phyloP scores from a whole-genome alignment of 2,888 invertebrate genomes.

The Incurvaria masculella region DNA sequence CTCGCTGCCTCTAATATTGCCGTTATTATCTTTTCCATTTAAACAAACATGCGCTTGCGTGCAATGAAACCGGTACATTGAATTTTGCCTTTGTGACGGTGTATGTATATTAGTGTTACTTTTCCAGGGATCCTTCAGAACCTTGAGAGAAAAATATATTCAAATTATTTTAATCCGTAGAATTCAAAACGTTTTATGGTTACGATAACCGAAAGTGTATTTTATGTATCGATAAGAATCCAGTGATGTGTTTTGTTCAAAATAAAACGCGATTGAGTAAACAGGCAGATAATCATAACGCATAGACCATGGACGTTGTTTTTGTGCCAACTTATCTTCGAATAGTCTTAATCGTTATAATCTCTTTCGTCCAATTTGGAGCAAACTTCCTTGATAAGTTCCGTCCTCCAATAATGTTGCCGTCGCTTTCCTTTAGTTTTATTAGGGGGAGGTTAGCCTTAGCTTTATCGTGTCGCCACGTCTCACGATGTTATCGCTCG shows the following conservation, averaged over 20 bases:
- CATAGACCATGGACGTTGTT: not conserved
- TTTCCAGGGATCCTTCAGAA: too few species aligned
- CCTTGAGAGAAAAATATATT: too few species aligned
- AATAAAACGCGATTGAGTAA: too few species aligned
- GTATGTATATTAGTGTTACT: too few species aligned
- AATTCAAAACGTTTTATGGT: too few species aligned
- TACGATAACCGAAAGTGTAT: too few species aligned
- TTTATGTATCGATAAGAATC: too few species aligned
- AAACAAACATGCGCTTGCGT: constrained; percentile 50
- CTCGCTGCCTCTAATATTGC: constrained; percentile 44
- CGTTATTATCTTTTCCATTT: constrained; percentile 53
- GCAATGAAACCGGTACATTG: constrained; percentile 25
- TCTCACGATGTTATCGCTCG: constrained; percentile 38
- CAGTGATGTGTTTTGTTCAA: too few species aligned
- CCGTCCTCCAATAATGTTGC: constrained; percentile 38
- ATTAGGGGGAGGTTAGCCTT: constrained; percentile 33
- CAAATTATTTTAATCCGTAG: too few species aligned
- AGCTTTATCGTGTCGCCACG: constrained; percentile 36
- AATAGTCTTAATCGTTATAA: constrained; percentile 11
- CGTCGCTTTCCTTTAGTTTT: constrained; percentile 38
- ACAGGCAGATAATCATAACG: too few species aligned
- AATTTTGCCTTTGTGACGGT: not conserved
- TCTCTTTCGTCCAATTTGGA: constrained; percentile 48
- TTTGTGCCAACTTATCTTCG: not conserved
- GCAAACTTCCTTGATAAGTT: constrained; percentile 41